Evolutionary conservation across 2,113 vertebrate genomes (phyloP).

Genomic region (Lipophrys pholis): DNA sequence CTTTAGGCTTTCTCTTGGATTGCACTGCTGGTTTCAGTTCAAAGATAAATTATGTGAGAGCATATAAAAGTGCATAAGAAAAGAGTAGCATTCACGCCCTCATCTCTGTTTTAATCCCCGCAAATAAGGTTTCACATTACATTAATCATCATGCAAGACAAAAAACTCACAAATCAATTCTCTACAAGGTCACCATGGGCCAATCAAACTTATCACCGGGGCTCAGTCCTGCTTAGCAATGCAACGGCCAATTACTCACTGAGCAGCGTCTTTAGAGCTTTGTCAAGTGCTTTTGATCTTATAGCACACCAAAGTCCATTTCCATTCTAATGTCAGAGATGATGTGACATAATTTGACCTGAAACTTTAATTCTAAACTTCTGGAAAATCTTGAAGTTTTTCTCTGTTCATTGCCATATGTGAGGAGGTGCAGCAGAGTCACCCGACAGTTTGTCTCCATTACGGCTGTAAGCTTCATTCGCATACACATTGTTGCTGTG

Average conservation of each 20-base stretch:
- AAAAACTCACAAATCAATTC: constrained; percentile 50
- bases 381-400: constrained; percentile 17
- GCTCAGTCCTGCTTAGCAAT: constrained; percentile 33
- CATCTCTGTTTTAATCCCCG: not conserved
- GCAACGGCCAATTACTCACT: constrained; percentile 34
- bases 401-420: not conserved
- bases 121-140: not conserved
- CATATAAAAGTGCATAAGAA: not conserved
- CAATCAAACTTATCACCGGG: constrained; percentile 49
- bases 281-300: constrained; percentile 52
- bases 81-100: not conserved
- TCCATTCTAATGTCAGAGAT: constrained; percentile 41
- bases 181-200: constrained; percentile 38
- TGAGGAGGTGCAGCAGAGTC: not conserved
- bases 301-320: constrained; percentile 21
- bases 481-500: not conserved
- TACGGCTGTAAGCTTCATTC: constrained; percentile 30
- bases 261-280: constrained; percentile 43
- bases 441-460: constrained; percentile 41
- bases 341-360: not conserved
- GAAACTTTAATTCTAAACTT: constrained; percentile 4
- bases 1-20: constrained; percentile 12
- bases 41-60: not conserved
- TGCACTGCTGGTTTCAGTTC: not conserved
- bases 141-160: constrained; percentile 25